Percentiles rank a stretch among this genome's conserved stretches.
phyloP scores from a whole-genome alignment of 1,140 invertebrate genomes.

The Heliconius melpomene region DNA sequence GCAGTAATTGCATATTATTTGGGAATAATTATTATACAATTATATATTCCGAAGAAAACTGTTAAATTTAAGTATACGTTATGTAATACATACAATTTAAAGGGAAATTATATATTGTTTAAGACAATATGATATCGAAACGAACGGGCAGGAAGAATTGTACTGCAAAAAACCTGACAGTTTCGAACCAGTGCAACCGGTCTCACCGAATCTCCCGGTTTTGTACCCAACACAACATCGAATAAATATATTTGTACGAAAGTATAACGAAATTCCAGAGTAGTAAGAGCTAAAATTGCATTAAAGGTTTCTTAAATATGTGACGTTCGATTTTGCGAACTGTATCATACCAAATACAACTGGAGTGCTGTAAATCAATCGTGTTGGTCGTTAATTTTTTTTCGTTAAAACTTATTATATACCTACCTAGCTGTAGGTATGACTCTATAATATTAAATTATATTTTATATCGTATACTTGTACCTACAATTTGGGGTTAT shows the following conservation, averaged over 20 bases:
- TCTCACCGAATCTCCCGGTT: constrained; percentile 59
- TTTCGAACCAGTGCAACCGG: constrained; percentile 58
- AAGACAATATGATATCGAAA: constrained; percentile 51
- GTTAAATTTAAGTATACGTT: constrained; percentile 9
- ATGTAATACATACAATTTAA: not conserved
- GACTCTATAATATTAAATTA: not conserved
- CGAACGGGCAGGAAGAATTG: constrained; percentile 62
- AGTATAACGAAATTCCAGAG: not conserved
- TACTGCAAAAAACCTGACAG: constrained; percentile 65
- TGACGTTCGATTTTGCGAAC: not conserved
- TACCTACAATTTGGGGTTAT: too few species aligned
- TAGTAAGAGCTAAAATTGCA: not conserved
- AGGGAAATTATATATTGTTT: constrained; percentile 20
- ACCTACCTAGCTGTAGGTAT: not conserved
- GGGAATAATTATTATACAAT: not conserved
- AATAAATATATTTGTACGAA: not conserved
- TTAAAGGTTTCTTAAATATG: not conserved
- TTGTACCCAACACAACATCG: constrained; percentile 19
- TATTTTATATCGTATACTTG: not conserved
- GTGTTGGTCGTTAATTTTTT: constrained; percentile 31
- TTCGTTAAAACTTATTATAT: constrained; percentile 4
- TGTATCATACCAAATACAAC: constrained; percentile 39
- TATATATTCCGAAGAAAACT: not conserved
- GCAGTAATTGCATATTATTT: too few species aligned
- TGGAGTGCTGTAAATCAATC: constrained; percentile 42